Evolutionary conservation across 2,113 vertebrate genomes (phyloP).

Genomic region (Nettapus auritus): DNA sequence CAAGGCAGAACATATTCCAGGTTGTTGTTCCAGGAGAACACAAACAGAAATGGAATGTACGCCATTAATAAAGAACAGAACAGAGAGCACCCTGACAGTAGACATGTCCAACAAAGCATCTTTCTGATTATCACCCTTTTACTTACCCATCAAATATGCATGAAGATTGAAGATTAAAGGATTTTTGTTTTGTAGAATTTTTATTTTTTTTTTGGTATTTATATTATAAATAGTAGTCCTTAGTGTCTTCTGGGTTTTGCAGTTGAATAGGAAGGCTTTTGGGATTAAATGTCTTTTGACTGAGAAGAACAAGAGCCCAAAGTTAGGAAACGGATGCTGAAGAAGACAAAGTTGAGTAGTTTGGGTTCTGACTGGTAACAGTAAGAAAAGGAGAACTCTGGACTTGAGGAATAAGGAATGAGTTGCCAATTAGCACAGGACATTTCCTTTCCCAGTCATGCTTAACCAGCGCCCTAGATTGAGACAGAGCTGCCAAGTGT

Average conservation of each 20-base stretch:
- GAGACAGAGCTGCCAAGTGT: neutral
- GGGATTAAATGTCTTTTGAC: neutral
- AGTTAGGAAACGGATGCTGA: neutral
- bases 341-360: neutral
- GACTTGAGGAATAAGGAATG: neutral
- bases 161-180: too few relatives aligned
- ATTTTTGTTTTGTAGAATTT: neutral
- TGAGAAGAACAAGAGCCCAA: neutral
- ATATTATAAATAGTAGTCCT: neutral
- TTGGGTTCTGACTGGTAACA: neutral
- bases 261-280: neutral
- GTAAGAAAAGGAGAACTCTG: neutral
- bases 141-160: neutral
- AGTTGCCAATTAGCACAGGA: neutral
- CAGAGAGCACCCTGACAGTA: neutral
- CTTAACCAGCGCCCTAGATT: neutral
- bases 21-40: neutral
- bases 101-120: fast-evolving
- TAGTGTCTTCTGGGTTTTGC: neutral
- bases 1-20: neutral
- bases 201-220: too few relatives aligned
- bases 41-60: neutral
- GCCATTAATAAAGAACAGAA: neutral
- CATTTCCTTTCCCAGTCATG: fast-evolving
- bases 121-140: neutral